Percentiles rank a stretch among this genome's conserved stretches.
These are phyloP conservation scores for Vireo griseus DNA, from an alignment of 2,797 vertebrate species.

Conservation along the genomic window DNA sequence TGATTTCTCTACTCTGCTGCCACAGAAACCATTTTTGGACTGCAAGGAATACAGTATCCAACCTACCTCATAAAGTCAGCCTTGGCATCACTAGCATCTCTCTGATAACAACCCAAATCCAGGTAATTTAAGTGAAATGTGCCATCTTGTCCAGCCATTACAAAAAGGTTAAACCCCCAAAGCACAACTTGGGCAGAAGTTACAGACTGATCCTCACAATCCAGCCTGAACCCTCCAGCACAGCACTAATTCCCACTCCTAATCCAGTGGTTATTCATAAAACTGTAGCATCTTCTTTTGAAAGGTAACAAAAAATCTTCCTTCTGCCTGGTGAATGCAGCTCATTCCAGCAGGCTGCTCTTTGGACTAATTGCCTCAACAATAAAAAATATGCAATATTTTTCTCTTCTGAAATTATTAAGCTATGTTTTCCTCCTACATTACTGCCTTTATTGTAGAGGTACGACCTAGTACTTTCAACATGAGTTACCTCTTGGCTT, in stretches of 20 bases:
- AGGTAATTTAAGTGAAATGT: neutral
- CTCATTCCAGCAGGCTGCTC: neutral
- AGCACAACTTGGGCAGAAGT: neutral
- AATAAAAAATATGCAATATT: neutral
- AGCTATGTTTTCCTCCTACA: neutral
- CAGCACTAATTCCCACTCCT: neutral
- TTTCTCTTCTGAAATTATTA: neutral
- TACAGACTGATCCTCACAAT: neutral
- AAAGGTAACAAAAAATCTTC: neutral
- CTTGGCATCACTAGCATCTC: neutral
- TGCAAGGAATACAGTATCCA: neutral
- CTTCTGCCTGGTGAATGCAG: neutral
- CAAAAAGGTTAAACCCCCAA: neutral
- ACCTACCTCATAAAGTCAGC: neutral
- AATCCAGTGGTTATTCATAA: neutral
- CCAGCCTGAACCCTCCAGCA: neutral
- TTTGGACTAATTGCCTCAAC: neutral
- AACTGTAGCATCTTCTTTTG: neutral
- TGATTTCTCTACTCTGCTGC: neutral
- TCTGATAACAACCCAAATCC: neutral
- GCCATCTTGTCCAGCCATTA: neutral
- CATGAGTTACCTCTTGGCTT: neutral
- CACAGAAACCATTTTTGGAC: neutral
- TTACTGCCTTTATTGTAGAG: neutral
- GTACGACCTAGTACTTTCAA: neutral